Evolutionary conservation across 1,140 invertebrate genomes (phyloP).

Genomic region (Hyles vespertilio): DNA sequence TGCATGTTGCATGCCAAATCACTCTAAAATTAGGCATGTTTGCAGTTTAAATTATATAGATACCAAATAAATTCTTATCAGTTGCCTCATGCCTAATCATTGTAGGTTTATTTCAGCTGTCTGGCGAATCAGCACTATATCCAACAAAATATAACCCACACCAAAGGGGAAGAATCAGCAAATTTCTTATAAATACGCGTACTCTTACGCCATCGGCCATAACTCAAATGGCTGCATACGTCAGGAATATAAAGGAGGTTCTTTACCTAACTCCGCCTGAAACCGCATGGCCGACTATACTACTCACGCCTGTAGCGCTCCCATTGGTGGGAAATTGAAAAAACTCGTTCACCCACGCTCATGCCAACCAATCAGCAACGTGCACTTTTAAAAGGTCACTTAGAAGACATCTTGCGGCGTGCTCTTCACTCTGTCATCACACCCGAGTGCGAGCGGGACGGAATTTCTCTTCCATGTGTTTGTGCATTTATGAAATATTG

Average conservation of each 20-base stretch:
- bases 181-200: conserved; percentile 60
- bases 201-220: conserved; percentile 59
- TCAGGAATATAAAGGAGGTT: conserved; percentile 72
- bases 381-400: conserved; percentile 42
- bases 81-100: not conserved
- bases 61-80: too few species aligned
- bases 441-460: conserved; percentile 37
- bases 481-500: conserved; percentile 25
- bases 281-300: conserved; percentile 61
- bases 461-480: conserved; percentile 30
- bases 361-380: conserved; percentile 58
- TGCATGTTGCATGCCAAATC: too few species aligned
- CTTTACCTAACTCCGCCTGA: conserved; percentile 58
- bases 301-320: conserved; percentile 30
- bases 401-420: conserved; percentile 38
- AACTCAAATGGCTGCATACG: conserved; percentile 72
- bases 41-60: too few species aligned
- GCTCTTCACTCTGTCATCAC: conserved; percentile 40
- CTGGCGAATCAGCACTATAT: conserved; percentile 30
- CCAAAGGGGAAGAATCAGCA: conserved; percentile 48
- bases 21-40: too few species aligned
- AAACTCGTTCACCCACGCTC: conserved; percentile 35
- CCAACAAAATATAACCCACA: conserved; percentile 42
- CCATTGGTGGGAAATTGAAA: conserved; percentile 51
- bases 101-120: not conserved